Evolutionary conservation across 1,140 invertebrate species (phyloP), one percentile per base, ranked within the genome.

Genomic region (Stenopsyche tienmushanensis): DNA sequence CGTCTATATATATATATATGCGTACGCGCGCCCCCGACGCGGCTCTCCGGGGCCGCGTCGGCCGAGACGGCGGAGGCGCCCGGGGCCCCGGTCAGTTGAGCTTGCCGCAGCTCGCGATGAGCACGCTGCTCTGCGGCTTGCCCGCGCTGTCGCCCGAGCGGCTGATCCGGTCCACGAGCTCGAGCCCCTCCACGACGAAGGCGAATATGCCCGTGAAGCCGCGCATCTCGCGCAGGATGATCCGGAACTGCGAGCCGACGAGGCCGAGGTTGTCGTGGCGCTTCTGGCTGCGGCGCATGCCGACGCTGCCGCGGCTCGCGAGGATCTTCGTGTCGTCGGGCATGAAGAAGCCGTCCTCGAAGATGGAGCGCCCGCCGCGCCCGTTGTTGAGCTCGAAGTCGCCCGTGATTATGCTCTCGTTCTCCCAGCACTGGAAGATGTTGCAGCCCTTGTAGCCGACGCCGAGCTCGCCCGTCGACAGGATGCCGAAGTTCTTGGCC

Each of bases 161-260:
- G 47, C 89, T 89, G 69, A 93, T 89, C 72, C 88, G 89, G 72
- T 92, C 90, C 21, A 92, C 85, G 29, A 92, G 77, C 72, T 92
- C 90, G 25, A 93, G 80, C 1, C 91, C 91, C 72, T 92, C 89
- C 47, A 92, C 83, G 3, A 93, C 90, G 74, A 87, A 88, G 3
- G 87, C 91, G 73, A 93, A 93, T 60, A 93, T 92, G 9, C 86
- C 90, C 1, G 90, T 92, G 76, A 92, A 92, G 13, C 88, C 87
- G 55, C 87, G 83, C 87, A 90, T 91, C 72, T 91, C 89, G 65
- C 89, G 87, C 58, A 92, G 76, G 67, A 92, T 89, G 62, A 92
- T 86, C 45, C 90, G 86, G 77, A 92, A 92, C 73, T 92, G 91
- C 34, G 90, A 92, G 18, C 90, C 91, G 0, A 93, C 91, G 82